Conservation (phyloP, 2,888 invertebrate species). For the Autographa pulchrina region DNA sequence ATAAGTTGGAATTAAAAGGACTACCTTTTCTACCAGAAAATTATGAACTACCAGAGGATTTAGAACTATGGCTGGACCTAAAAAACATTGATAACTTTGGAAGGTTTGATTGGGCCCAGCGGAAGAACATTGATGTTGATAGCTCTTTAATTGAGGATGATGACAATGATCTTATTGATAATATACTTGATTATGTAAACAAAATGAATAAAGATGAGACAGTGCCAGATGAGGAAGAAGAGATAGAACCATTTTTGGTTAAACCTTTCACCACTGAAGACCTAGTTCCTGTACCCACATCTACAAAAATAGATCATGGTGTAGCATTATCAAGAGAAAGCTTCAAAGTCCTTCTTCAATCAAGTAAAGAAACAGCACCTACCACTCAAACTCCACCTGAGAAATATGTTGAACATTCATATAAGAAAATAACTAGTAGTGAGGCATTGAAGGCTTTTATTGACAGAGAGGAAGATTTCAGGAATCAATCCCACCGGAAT, state of each 20-base stretch:
- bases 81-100: constrained; percentile 82
- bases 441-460: constrained; percentile 74
- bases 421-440: constrained; percentile 71
- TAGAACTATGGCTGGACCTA: constrained; percentile 85
- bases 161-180: constrained; percentile 70
- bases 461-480: constrained; percentile 75
- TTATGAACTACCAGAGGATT: constrained; percentile 82
- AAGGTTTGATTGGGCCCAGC: constrained; percentile 77
- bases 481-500: constrained; percentile 70
- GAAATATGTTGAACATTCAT: constrained; percentile 61
- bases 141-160: constrained; percentile 66
- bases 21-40: constrained; percentile 82
- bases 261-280: constrained; percentile 22
- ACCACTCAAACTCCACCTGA: constrained; percentile 21
- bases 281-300: constrained; percentile 22
- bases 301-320: constrained; percentile 66
- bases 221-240: constrained; percentile 42
- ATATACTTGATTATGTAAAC: constrained; percentile 77
- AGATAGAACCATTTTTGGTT: constrained; percentile 27
- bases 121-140: constrained; percentile 65
- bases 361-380: constrained; percentile 38
- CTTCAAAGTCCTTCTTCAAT: constrained; percentile 41
- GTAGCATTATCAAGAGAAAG: constrained; percentile 66
- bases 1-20: constrained; percentile 81
- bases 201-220: constrained; percentile 67